Evolutionary conservation across 2,797 vertebrate species (phyloP), one percentile per base, ranked within the genome.

Genomic region (Amniataba percoides): DNA sequence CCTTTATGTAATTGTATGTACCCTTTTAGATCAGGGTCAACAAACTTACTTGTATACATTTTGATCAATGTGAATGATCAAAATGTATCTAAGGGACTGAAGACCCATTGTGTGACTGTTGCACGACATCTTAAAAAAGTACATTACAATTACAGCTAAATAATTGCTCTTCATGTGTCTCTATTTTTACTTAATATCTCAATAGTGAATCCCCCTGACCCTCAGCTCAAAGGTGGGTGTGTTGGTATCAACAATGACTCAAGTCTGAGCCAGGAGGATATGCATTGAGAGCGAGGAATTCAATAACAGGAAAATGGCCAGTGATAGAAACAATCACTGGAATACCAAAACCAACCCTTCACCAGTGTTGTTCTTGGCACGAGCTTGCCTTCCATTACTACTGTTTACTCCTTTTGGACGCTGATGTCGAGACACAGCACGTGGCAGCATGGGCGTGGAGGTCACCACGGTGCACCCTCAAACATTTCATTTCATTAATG

Each of bases 231-330:
- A 69, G 52, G 31, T 82, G 85, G 78, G 79, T 65, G 79, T 86
- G 76, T 86, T 81, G 81, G 82, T 88, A 88, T 89, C 91, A 93
- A 91, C 87, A 89, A 85, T 84, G 74, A 91, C 86, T 90, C 73
- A 74, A 65, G 82, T 87, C 73, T 78, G 80, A 83, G 82, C 81
- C 82, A 83, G 91, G 83, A 95, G 94, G 95, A 95, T 94, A 95
- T 93, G 91, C 89, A 95, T 89, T 68, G 72, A 93, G 83, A 88
- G 87, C 89, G 84, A 94, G 92, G 94, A 96, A 96, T 96, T 95
- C 94, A 95, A 95, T 94, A 96, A 96, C 95, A 96, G 95, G 95
- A 95, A 96, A 95, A 94, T 90, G 83, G 86, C 90, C 92, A 93
- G 90, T 94, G 94, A 95, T 93, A 94, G 90, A 95, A 96, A 95